Evolutionary conservation across 1,140 invertebrate genomes (phyloP).

Genomic region (Melipona quadrifasciata): DNA sequence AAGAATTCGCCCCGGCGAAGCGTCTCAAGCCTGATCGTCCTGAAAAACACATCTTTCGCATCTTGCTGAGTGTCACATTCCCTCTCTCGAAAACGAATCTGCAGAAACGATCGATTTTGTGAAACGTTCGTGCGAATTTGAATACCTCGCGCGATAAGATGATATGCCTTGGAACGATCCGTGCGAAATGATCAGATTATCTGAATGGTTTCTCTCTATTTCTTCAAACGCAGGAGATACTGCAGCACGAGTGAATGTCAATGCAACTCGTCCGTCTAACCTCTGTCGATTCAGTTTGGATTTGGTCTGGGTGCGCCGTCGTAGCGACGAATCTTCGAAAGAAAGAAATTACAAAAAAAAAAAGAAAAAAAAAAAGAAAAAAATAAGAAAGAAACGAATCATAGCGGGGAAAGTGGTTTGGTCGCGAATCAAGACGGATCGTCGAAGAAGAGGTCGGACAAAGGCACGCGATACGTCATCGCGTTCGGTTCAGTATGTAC

Average conservation of each 20-base stretch:
- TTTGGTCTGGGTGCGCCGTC: slow-evolving; percentile 61
- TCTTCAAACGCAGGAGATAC: slow-evolving; percentile 75
- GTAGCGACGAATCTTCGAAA: slow-evolving; percentile 65
- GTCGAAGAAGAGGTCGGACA: background rate
- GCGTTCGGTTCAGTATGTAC: slow-evolving; percentile 37
- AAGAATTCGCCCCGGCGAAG: slow-evolving; percentile 5
- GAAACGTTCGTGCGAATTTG: background rate
- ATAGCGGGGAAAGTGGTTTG: background rate
- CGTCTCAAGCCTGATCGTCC: slow-evolving; percentile 37
- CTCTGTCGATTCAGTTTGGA: slow-evolving; percentile 50
- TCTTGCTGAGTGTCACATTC: no score
- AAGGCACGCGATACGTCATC: background rate
- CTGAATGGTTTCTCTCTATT: slow-evolving; percentile 74
- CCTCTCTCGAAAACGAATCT: no score
- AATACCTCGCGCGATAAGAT: background rate
- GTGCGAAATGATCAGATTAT: slow-evolving; percentile 50
- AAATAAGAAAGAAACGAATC: background rate
- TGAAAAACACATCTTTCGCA: background rate
- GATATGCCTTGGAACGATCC: slow-evolving; percentile 58
- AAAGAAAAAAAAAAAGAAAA: background rate
- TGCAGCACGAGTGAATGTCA: slow-evolving; percentile 74
- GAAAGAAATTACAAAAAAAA: background rate
- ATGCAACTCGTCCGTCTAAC: slow-evolving; percentile 61
- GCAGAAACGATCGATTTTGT: no score
- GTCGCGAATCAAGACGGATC: slow-evolving; percentile 45